Evolutionary conservation across 1,140 invertebrate species (phyloP).

Genomic region (Metaphire vulgaris): DNA sequence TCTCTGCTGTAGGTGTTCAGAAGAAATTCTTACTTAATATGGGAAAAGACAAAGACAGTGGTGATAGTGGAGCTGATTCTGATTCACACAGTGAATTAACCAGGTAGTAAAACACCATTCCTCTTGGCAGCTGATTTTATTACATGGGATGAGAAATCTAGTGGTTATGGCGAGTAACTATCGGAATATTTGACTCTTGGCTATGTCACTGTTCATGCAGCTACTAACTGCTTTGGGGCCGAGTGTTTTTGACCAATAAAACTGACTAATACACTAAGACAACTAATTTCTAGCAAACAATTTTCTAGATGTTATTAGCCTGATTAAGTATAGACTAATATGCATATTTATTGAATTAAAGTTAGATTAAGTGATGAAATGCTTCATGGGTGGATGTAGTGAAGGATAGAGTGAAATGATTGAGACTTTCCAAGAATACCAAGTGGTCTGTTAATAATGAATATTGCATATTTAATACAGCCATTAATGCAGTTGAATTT

Average conservation of each 20-base stretch:
- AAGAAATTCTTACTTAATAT: neutral
- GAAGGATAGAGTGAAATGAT: too few relatives aligned
- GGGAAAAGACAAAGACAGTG: neutral
- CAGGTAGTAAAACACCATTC: neutral
- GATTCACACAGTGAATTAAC: neutral
- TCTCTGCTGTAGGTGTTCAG: neutral
- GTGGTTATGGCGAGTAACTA: neutral
- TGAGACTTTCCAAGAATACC: too few relatives aligned
- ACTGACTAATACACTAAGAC: neutral
- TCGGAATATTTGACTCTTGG: neutral
- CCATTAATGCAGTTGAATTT: too few relatives aligned
- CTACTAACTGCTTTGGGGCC: neutral
- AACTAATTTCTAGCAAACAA: too few relatives aligned
- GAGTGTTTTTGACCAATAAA: neutral
- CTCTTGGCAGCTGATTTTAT: neutral
- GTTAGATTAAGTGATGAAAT: too few relatives aligned
- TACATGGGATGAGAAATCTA: neutral
- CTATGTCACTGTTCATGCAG: neutral
- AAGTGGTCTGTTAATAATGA: too few relatives aligned
- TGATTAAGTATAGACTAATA: too few relatives aligned
- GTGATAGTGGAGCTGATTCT: neutral
- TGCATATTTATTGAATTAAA: too few relatives aligned
- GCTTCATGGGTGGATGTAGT: too few relatives aligned
- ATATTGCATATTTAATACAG: too few relatives aligned
- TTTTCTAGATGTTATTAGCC: too few relatives aligned